Base-by-base conservation (phyloP, 2,888 invertebrate genomes). In the Caprella mutica region DNA sequence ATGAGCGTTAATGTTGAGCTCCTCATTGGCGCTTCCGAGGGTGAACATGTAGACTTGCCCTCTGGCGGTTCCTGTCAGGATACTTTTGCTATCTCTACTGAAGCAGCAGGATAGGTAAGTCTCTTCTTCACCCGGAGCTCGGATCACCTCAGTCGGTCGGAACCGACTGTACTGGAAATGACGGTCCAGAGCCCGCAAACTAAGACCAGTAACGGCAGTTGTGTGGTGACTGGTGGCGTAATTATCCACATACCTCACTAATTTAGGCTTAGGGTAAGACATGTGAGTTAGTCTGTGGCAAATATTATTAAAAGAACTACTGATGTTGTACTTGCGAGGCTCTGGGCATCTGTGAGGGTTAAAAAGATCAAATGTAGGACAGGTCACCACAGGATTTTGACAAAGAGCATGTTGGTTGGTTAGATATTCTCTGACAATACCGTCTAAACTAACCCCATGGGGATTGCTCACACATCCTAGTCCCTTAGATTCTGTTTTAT, bases 341-440 rank as follows among this genome's bases (percentile, higher is more conserved):
- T 90, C 90, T 1, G 97, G 97, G 73, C 97, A 98, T 69, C 90
- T 87, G 76, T 98, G 97, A 0, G 94, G 94, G 66, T 88, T 64
- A 70, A 92, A 89, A 35, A 97, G 77, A 72, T 92, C 91, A 71
- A 97, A 97, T 71, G 91, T 90, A 0, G 97, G 96, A 74, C 96
- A 97, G 0, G 93, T 94, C 30, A 89, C 87, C 76, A 98, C 92
- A 0, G 98, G 98, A 74, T 96, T 92, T 75, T 88, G 89, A 77
- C 98, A 98, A 6, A 91, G 76, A n/a, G 94, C 86, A 75, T 98
- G 98, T 73, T 98, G 97, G 75, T 93, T 92, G 68, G 92, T 86
- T 53, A 97, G 78, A 75, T 96, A 97, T 73, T 96, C 94, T 0
- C 90, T 93, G 65, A 97, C 89, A 69, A 98, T 94, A 42, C 86